These are phyloP conservation scores for Drosophila demipolita DNA, from an alignment of 2,888 invertebrate genomes.

Conservation along the genomic window DNA sequence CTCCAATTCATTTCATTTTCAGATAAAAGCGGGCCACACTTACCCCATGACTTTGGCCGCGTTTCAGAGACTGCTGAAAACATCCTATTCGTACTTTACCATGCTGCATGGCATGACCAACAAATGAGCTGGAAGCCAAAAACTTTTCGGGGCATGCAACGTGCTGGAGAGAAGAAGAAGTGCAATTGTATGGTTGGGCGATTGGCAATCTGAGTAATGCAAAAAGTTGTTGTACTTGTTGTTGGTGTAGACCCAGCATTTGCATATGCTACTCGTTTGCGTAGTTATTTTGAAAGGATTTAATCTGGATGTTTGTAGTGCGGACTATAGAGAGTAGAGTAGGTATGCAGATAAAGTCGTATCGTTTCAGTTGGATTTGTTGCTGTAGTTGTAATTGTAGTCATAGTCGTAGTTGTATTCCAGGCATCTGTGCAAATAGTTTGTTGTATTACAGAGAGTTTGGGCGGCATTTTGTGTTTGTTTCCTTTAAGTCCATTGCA, in stretches of 20 bases:
- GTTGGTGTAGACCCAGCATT: constrained; percentile 53
- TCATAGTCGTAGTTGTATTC: neutral
- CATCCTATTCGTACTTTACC: constrained; percentile 83
- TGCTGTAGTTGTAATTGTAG: constrained; percentile 6
- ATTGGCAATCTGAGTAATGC: constrained; percentile 76
- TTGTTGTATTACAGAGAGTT: constrained; percentile 36
- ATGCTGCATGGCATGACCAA: constrained; percentile 79
- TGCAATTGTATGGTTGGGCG: neutral
- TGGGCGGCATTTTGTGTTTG: constrained; percentile 18
- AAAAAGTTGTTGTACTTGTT: constrained; percentile 67
- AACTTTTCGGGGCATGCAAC: constrained; percentile 60
- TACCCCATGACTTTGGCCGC: constrained; percentile 77
- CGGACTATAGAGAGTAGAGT: constrained; percentile 29
- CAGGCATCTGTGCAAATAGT: constrained; percentile 54
- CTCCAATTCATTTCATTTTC: constrained; percentile 67
- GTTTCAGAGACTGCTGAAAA: constrained; percentile 82
- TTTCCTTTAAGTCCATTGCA: constrained; percentile 31
- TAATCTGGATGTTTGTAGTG: constrained; percentile 60
- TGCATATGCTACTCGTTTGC: constrained; percentile 74
- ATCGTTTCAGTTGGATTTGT: constrained; percentile 1
- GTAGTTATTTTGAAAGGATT: constrained; percentile 73
- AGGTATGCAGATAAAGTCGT: constrained; percentile 29
- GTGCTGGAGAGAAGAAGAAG: neutral
- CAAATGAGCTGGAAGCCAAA: constrained; percentile 77
- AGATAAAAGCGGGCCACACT: constrained; percentile 72